Base-by-base conservation (phyloP, 1,140 invertebrate genomes). In the Conus ventricosus region DNA sequence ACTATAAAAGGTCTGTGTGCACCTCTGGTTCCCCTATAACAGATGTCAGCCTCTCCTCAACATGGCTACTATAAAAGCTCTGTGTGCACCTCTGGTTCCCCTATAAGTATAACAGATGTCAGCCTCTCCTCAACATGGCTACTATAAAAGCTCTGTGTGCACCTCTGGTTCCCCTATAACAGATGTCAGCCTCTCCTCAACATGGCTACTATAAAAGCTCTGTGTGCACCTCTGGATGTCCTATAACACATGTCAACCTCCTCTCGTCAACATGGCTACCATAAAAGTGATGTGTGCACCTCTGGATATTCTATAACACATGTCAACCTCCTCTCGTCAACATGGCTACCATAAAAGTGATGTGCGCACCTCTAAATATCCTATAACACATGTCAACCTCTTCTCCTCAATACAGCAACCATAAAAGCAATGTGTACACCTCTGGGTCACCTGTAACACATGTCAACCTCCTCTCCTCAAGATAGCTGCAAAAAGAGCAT, bases 101-200 rank as follows among this genome's bases (percentile, higher is more conserved):
- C n/a, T n/a, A n/a, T n/a, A n/a, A n/a, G n/a, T 95, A 84, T 25
- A 90, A 83, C 89, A 81, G 89, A 39, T 80, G n/a, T 84, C 81
- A 85, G 53, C 15, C 87, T 20, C 23, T 53, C 54, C 84, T 80
- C 1, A 84, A 55, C 71, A 85, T 0, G 6, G 60, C 81, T 63
- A 5, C 75, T 27, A n/a, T 39, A 84, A n/a, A 17, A 75, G 60
- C 60, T 15, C 60, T 39, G 39, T 39, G 39, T 39, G 39, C 39
- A 39, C 39, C 96, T 97, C 93, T 97, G 97, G 90, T 98, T 97
- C 20, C 98, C 94, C 94, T 95, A 83, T 39, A 90, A 81, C n/a
- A 88, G 90, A 39, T 71, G n/a, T 84, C 81, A 85, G 55, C 15
- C 87, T 20, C 23, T 53, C 54, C 84, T 80, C 1, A 84, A 55